Evolutionary conservation across 2,797 vertebrate species (phyloP), one percentile per base, ranked within the genome.

Genomic region (Schizothorax lantsangensis): DNA sequence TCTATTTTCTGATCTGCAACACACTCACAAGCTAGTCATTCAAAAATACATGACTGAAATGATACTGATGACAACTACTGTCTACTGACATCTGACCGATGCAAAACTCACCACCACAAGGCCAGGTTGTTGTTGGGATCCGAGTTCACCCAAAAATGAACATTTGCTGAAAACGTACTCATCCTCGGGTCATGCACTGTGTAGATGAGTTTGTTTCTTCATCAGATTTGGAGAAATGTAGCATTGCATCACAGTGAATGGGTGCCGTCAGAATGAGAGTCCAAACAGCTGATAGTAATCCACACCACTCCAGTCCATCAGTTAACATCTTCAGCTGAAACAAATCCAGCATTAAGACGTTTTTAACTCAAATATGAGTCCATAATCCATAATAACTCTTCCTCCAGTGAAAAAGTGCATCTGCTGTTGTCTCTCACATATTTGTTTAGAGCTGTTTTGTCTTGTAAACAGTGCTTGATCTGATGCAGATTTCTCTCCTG

Each of bases 1-100:
- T 47, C 57, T 75, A 47, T 64, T 84, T 74, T 84, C 72, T 75
- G 43, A 84, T n/a, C 54, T 30, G 36, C 78, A 80, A 11, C 45
- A 73, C 69, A 12, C 36, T 40, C 33, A 10, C 81, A 38, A 30
- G 23, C 81, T 30, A 72, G 14, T 82, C 64, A 57, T 36, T 68
- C 33, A 57, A 14, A 36, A 38, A 26, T 38, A 26, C 45, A 79
- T 12, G 23, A 47, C 36, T 59, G 40, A 80, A 66, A 66, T 66
- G 12, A 66, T 3, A 17, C 62, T 19, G 14, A 52, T 19, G 14
- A 52, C 2, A 43, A 1, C 72, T 5, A 75, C 73, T 30, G 30
- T 30, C 30, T 30, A 30, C 30, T 30, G 7, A 57, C 15, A 57
- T 78, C 30, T 38, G 49, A 17, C 62, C 0, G 14, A 17, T 17